A percentile compares a stretch with the other conserved stretches of the same genome.
Conservation (phyloP, 1,140 invertebrate species). For the Drosophila mayri region DNA sequence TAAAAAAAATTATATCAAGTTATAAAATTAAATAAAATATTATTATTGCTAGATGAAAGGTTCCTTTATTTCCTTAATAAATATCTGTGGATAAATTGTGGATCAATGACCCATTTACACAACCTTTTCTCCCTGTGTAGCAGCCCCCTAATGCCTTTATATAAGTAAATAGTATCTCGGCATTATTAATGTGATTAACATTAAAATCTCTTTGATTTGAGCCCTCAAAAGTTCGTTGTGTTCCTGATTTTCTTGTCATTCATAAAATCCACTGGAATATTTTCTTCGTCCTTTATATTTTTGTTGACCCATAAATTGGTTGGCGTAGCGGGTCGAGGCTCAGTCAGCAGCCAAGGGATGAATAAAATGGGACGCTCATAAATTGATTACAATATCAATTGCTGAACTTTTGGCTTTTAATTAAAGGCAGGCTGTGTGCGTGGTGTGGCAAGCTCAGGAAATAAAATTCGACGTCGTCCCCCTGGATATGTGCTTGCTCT, state of each 20-base stretch:
- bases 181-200: constrained; percentile 42
- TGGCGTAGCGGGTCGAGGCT: background rate
- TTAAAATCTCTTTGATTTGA: constrained; percentile 40
- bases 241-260: constrained; percentile 23
- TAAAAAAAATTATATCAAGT: background rate
- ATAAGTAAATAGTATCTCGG: background rate
- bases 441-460: constrained; percentile 1
- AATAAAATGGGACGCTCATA: constrained; percentile 49
- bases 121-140: background rate
- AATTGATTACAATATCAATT: constrained; percentile 80
- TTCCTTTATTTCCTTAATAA: background rate
- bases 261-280: constrained; percentile 2
- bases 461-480: constrained; percentile 1
- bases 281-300: background rate
- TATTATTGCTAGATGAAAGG: background rate
- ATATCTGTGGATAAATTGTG: background rate
- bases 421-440: constrained; percentile 49
- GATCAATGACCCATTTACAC: background rate
- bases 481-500: background rate
- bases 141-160: background rate
- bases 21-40: background rate
- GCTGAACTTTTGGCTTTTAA: constrained; percentile 77
- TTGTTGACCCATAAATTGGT: constrained; percentile 46
- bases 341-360: constrained; percentile 27
- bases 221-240: constrained; percentile 1